Evolutionary conservation across 2,888 invertebrate species (phyloP), one percentile per base, ranked within the genome.

Genomic region (Dolichopus griseipennis): DNA sequence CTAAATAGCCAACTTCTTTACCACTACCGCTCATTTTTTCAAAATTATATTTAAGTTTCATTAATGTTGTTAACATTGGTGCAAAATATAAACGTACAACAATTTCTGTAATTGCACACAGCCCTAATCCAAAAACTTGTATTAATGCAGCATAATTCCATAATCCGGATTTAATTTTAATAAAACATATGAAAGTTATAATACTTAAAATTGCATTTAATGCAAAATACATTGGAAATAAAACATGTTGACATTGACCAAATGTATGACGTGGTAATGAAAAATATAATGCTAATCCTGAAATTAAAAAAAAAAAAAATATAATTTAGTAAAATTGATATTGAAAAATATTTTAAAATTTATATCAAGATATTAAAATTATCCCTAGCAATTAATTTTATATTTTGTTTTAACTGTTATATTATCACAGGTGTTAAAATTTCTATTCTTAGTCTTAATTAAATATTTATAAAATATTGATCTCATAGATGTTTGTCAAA

Each of bases 151-250:
- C 82, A 12, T 82, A 77, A 69, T 83, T 81, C 79, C 83, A 83
- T 34, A 89, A 89, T 70, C 86, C 85, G 18, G 77, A 73, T 64
- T 80, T 79, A 66, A 77, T 79, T 73, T 81, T 81, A 33, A 79
- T 76, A 70, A 90, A 93, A 22, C 90, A 85, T 37, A 90, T 82
- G 33, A 92, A 82, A 0, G 90, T 91, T 62, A 87, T 83, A 64
- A 92, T 84, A 77, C 91, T 92, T 70, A 93, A 83, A 71, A 85
- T 78, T 18, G 91, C 86, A 78, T 93, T 93, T 75, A 93, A 84
- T 20, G 90, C 86, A 81, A 93, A 94, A 82, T 93, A 94, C 75
- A 89, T 88, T 1, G 95, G 95, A 79, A 95, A 95, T 69, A 95
- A 83, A 62, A 92, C 87, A 71, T 91, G 88, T 79, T 95, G 95